Evolutionary conservation across 2,113 vertebrate species (phyloP), one percentile per base, ranked within the genome.

Genomic region (Sakesphorus luctuosus): DNA sequence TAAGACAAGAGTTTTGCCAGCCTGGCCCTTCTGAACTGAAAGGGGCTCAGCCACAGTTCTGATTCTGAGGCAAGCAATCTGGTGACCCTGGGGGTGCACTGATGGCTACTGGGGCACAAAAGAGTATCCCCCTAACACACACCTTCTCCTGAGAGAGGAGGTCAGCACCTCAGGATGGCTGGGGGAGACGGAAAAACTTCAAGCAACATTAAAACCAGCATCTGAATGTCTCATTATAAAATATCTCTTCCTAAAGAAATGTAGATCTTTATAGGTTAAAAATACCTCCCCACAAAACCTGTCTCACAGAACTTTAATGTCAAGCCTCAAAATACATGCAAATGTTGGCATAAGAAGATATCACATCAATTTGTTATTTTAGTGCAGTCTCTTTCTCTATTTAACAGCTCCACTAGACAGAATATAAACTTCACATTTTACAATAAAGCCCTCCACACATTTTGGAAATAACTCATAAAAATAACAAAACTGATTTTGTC

Each of bases 301-400:
- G 92, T 89, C 95, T 90, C 50, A 3, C 87, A 80, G 79, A 93
- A 79, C 74, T 80, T 90, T 93, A 96, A 96, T 91, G 82, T 93
- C 93, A 88, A 78, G 95, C 75, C 90, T 94, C 50, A 90, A 94
- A 96, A 97, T 91, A 91, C 6, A 86, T 71, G 72, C 65, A 96
- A 90, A 96, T 86, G 43, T 81, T 97, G 68, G 84, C 90, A 95
- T 78, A 93, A 33, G 74, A 93, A 84, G 84, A 62, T 66, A 94
- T 1, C 67, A 31, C 46, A 91, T 63, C 67, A 63, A 77, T 95
- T 96, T 63, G 75, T 93, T 94, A 96, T 95, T 95, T 92, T 84
- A 95, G 85, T 77, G 63, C 55, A 71, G 46, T 71, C 38, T 89
- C 55, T 82, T 68, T 84, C 87, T 90, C 91, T 90, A 90, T 93